phyloP scores from a whole-genome alignment of 2,888 invertebrate genomes.

The Psylliodes chrysocephalus region DNA sequence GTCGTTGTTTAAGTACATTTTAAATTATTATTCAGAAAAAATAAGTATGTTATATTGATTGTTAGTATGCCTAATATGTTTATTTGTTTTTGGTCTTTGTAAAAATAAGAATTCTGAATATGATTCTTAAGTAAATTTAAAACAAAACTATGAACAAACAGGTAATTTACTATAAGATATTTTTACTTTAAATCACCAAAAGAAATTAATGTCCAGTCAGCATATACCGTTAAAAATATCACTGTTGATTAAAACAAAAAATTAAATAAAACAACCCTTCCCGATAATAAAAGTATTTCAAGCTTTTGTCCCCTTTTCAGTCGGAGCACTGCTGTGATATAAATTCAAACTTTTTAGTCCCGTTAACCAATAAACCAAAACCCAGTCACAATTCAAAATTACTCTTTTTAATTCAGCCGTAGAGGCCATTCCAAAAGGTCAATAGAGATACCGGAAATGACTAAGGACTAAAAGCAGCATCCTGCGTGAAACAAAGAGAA shows the following conservation, averaged over 20 bases:
- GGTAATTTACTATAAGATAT: too few species aligned
- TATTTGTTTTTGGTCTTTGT: too few species aligned
- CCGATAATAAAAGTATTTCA: constrained; percentile 24
- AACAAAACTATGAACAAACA: too few species aligned
- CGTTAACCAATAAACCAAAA: constrained; percentile 18
- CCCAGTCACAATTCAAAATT: constrained; percentile 17
- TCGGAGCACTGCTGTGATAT: not conserved
- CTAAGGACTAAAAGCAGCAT: constrained; percentile 20
- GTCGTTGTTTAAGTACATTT: too few species aligned
- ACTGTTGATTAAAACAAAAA: constrained; percentile 7
- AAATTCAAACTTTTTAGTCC: constrained; percentile 13
- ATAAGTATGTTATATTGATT: too few species aligned
- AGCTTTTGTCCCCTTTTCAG: constrained; percentile 15
- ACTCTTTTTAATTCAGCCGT: constrained; percentile 20
- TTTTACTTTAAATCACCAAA: too few species aligned
- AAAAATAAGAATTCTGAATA: too few species aligned
- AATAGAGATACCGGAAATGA: constrained; percentile 24
- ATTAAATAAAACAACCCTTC: constrained; percentile 11
- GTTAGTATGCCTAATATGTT: too few species aligned
- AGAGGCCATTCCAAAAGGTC: constrained; percentile 8
- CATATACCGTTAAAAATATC: not conserved
- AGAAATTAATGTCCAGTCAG: too few species aligned
- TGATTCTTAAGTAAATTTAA: too few species aligned
- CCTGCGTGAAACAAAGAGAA: constrained; percentile 25
- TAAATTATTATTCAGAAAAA: too few species aligned